Evolutionary conservation across 1,140 invertebrate species (phyloP), one percentile per base, ranked within the genome.

Genomic region (Drosophila suzukii): DNA sequence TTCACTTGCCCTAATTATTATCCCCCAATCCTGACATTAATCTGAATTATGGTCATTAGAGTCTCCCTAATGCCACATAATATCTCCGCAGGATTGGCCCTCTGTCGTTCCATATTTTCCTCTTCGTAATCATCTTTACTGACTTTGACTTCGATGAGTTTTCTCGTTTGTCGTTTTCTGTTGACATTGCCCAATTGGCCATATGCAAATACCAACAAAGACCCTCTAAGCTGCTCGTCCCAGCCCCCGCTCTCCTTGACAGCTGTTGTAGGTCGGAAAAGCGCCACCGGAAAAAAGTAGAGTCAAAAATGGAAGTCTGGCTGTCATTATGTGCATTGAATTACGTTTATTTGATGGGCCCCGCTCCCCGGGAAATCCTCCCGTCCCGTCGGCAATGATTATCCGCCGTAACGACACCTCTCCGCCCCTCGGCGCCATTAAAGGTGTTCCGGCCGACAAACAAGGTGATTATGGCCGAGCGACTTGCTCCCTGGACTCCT

Each of bases 281-380:
- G 17, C 30, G 51, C 27, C 27, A 49, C 7, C 2, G 13, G 27
- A 50, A 63, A 49, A 53, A 68, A 11, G 36, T 41, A 46, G 24
- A 77, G 70, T 85, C 75, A 81, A 86, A 75, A 86, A 81, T 78
- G 82, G 72, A 81, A 86, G 81, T 86, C 70, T 85, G 81, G 82
- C 81, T 81, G 77, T 86, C 82, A 86, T 86, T 86, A 81, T 86
- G 81, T 66, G 82, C 82, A 86, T 86, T 86, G 74, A 86, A 86
- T 86, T 81, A 86, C 82, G 75, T 86, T 86, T 86, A 86, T 86
- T 86, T 86, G 82, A 86, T 75, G 77, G 46, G 50, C 55, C 43
- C 50, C 58, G 24, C 44, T 38, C 43, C 58, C 36, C 8, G 36
- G 27, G 12, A 62, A 43, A 32, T 41, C 10, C 32, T 55, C 17